A percentile compares a stretch with the other conserved stretches of the same genome.
Conservation (phyloP, 2,888 invertebrate species). For the Tiliacea citrago region DNA sequence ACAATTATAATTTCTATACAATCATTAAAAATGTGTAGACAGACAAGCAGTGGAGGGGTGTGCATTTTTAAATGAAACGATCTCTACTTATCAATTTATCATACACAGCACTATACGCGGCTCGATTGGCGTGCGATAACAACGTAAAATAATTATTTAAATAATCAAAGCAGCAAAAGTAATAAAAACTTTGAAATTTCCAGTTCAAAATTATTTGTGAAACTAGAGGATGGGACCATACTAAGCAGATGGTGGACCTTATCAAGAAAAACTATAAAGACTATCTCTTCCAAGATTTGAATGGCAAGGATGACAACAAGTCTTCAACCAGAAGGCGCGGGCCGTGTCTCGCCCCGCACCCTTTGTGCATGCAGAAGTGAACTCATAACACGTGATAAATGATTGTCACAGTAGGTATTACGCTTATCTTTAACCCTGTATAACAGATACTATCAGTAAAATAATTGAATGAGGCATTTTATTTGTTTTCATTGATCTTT, state of each 20-base stretch:
- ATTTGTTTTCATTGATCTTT: not conserved
- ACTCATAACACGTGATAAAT: not conserved
- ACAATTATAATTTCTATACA: too few relatives aligned
- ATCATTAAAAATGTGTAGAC: too few relatives aligned
- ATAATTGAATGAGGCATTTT: slow-evolving; percentile 3
- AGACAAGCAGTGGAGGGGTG: too few relatives aligned
- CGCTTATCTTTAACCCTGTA: not conserved
- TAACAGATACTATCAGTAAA: slow-evolving; percentile 23
- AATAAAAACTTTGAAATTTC: slow-evolving; percentile 54
- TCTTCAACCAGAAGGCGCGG: slow-evolving; percentile 74
- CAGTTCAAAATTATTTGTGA: slow-evolving; percentile 97
- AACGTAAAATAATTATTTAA: not conserved
- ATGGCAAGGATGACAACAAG: slow-evolving; percentile 75
- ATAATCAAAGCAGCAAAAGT: not conserved
- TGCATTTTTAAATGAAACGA: too few relatives aligned
- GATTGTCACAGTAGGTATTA: not conserved
- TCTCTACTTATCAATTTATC: too few relatives aligned
- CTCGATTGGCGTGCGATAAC: not conserved
- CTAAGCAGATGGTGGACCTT: slow-evolving; percentile 84
- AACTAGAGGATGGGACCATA: slow-evolving; percentile 96
- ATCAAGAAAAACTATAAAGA: slow-evolving; percentile 92
- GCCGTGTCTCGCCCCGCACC: slow-evolving; percentile 86
- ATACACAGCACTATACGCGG: too few relatives aligned
- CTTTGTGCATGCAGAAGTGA: slow-evolving; percentile 87
- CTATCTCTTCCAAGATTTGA: slow-evolving; percentile 81